Evolutionary conservation across 2,113 vertebrate genomes (phyloP), one percentile per base, ranked within the genome.

Genomic region (Capra hircus): DNA sequence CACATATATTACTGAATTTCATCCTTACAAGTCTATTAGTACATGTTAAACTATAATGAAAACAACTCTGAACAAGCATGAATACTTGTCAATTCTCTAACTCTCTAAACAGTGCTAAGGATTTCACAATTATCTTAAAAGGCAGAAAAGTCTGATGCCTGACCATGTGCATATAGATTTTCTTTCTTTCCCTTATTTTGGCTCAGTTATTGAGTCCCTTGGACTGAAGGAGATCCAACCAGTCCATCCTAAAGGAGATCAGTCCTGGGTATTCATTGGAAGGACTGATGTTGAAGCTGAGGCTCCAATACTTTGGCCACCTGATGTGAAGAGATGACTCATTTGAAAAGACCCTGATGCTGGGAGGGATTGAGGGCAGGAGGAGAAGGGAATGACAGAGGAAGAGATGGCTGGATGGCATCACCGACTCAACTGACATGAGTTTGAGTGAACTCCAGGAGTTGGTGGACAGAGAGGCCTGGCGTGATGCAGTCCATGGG

Each of bases 91-190:
- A 59, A 64, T 91, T 93, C 45, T 97, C 33, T 11, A 33, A 64
- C 30, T 64, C 23, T n/a, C 33, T 40, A 92, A 80, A 89, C 13
- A 86, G 6, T 25, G 88, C 10, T 64, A 91, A 95, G 17, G 14
- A 96, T 84, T 78, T 93, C 50, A 95, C 17, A 89, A 21, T 64
- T 85, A 95, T 28, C 19, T 64, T 92, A 97, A 94, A 78, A 86
- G 3, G 78, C 33, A 77, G 43, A 87, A 90, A 94, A 67, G n/a
- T 87, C 36, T 90, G 59, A 80, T 50, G 33, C 53, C 40, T 92
- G 52, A 80, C 15, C 52, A 93, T 77, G 48, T 45, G 9, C 33
- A 62, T 28, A 52, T 3, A 80, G 21, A 88, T 60, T 91, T 83
- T 88, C 53, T 77, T 90, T 82, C 74, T 90, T 86, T 90, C 23